Evolutionary conservation across 2,797 vertebrate species (phyloP).

Genomic region (Etheostoma nigrum): DNA sequence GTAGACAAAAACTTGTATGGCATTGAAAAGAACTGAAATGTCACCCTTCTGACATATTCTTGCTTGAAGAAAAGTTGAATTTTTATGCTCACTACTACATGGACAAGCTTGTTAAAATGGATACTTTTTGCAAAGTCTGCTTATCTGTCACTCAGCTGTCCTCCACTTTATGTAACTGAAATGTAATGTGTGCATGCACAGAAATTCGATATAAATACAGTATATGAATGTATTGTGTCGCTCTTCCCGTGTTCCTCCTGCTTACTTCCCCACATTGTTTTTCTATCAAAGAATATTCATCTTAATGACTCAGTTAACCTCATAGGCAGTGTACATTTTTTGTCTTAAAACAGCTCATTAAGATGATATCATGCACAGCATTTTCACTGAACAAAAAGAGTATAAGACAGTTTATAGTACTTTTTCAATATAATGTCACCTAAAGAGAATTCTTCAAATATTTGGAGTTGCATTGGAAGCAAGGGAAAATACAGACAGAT

Average conservation of each 20-base stretch:
- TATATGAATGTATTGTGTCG: background rate
- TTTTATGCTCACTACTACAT: conserved; percentile 34
- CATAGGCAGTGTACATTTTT: background rate
- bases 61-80: conserved; percentile 27
- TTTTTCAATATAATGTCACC: background rate
- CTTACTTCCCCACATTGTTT: conserved; percentile 3
- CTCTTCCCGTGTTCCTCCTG: conserved; percentile 1
- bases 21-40: conserved; percentile 25
- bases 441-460: conserved; percentile 6
- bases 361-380: background rate
- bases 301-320: conserved; percentile 2
- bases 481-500: background rate
- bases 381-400: background rate
- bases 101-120: conserved; percentile 62
- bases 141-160: conserved; percentile 67
- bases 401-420: background rate
- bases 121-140: conserved; percentile 60
- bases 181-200: conserved; percentile 31
- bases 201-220: conserved; percentile 36
- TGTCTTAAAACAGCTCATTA: background rate
- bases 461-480: background rate
- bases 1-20: conserved; percentile 7
- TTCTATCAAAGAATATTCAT: conserved; percentile 20
- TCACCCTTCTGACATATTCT: conserved; percentile 38
- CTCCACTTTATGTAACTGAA: conserved; percentile 42